A percentile compares a stretch with the other conserved stretches of the same genome.
These are phyloP conservation scores for Tretioscincus oriximinensis DNA, from an alignment of 2,113 vertebrate genomes.

Conservation along the genomic window DNA sequence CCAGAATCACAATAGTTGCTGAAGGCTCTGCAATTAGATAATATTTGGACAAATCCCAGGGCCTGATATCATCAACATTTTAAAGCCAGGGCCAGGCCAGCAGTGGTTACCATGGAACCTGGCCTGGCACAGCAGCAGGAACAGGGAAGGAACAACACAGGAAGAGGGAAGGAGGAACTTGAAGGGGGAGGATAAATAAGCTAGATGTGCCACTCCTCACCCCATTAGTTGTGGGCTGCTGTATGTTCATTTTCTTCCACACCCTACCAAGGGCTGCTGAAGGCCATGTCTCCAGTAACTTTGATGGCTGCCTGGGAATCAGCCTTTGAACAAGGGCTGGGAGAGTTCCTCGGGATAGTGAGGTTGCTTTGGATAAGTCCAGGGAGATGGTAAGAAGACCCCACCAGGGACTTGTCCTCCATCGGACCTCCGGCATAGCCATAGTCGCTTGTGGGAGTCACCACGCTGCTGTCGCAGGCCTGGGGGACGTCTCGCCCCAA, in stretches of 20 bases:
- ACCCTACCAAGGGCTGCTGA: constrained; percentile 36
- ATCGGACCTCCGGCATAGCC: background rate
- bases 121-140: too few species aligned
- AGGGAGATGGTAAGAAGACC: background rate
- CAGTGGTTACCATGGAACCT: too few species aligned
- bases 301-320: constrained; percentile 12
- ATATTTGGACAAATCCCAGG: too few species aligned
- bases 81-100: too few species aligned
- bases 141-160: too few species aligned
- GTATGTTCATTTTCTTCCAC: background rate
- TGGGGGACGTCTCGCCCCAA: background rate
- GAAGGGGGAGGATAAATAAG: too few species aligned
- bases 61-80: too few species aligned
- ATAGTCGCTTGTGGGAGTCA: constrained; percentile 8
- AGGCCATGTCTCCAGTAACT: background rate
- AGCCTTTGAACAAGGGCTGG: background rate
- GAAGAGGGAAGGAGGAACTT: too few species aligned
- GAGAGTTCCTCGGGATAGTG: background rate
- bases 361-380: background rate
- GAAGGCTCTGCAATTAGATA: background rate
- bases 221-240: too few species aligned
- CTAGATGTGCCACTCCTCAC: background rate
- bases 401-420: constrained; percentile 24
- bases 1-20: background rate
- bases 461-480: background rate